Base-by-base conservation (phyloP, 2,888 invertebrate genomes). In the Tipula helvola region DNA sequence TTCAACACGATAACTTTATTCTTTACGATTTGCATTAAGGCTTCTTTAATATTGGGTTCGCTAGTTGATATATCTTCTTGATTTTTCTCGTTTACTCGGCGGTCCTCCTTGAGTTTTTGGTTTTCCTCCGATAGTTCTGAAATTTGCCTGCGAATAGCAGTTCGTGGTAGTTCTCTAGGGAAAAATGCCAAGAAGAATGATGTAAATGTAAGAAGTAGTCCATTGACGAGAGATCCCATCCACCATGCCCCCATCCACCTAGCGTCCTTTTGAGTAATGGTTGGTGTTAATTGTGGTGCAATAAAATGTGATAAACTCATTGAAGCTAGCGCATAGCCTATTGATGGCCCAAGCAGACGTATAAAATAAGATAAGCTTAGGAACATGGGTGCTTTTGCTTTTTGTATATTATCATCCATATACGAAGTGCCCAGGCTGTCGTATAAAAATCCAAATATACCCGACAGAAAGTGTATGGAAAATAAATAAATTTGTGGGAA, bases 171-270 rank as follows among this genome's bases (percentile, higher is more conserved):
- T 3, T 93, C 93, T 89, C 93, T 93, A 0, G 95, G 95, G 88
- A 94, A 95, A 0, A 94, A 90, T 0, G 93, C 93, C 86, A 95
- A 90, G 0, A 95, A 89, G 13, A 93, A 92, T 0, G 94, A 93
- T 86, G 93, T 92, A 5, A 94, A 87, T 86, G 93, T 91, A 44
- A 94, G 91, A 0, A 93, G 89, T 4, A 92, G 89, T 13, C 93
- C 93, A 36, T 94, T 89, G 44, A 94, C 92, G 42, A 94, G 92
- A 93, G 94, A 94, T 0, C 94, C 95, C 8, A 42, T 10, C 85
- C 85, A 85, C 95, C 95, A 95, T 7, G 95, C 95, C 1, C 95
- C 95, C 28, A 95, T 90, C 95, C 95, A 95, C 88, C 94, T 92
- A 1, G 95, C 94, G 90, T 95, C 95, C 83, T 91, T 91, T 87